Percentiles rank a stretch among this genome's conserved stretches.
Evolutionary conservation across 53 echinoderm and acorn worm genomes (phyloP).

Genomic region (Patiria pectinifera): DNA sequence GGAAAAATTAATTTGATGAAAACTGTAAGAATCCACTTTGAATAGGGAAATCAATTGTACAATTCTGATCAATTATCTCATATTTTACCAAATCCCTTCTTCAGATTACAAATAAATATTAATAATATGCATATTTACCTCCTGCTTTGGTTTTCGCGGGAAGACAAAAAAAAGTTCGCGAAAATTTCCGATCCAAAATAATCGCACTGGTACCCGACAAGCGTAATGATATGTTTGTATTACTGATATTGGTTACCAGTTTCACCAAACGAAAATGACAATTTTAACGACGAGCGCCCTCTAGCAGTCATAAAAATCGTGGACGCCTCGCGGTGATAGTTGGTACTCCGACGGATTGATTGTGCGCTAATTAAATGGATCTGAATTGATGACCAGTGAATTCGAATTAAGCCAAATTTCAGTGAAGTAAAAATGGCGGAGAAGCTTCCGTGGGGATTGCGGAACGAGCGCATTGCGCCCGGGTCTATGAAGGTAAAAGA

Average conservation of each 20-base stretch:
- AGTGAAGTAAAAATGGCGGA: constrained; percentile 69
- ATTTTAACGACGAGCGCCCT: constrained; percentile 45
- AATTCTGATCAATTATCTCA: neutral
- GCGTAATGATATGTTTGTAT: neutral
- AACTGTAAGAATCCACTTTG: neutral
- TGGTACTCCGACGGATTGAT: neutral
- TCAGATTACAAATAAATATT: neutral
- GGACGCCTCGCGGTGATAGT: neutral
- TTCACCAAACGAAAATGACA: neutral
- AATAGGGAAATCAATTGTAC: neutral
- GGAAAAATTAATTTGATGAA: neutral
- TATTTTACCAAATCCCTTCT: neutral
- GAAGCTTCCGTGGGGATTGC: constrained; percentile 66
- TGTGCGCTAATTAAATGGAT: neutral
- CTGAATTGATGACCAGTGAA: neutral
- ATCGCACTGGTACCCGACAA: constrained; percentile 12
- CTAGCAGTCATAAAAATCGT: constrained; percentile 3
- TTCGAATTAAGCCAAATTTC: neutral
- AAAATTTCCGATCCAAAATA: neutral
- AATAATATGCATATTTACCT: constrained; percentile 47
- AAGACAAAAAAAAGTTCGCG: constrained; percentile 67
- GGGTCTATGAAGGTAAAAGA: constrained; percentile 73
- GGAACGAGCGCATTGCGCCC: constrained; percentile 60
- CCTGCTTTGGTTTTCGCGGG: constrained; percentile 54
- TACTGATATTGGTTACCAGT: constrained; percentile 14